Percentiles rank a stretch among this genome's conserved stretches.
Conservation (phyloP, 2,113 vertebrate genomes). For the Caranx ignobilis region DNA sequence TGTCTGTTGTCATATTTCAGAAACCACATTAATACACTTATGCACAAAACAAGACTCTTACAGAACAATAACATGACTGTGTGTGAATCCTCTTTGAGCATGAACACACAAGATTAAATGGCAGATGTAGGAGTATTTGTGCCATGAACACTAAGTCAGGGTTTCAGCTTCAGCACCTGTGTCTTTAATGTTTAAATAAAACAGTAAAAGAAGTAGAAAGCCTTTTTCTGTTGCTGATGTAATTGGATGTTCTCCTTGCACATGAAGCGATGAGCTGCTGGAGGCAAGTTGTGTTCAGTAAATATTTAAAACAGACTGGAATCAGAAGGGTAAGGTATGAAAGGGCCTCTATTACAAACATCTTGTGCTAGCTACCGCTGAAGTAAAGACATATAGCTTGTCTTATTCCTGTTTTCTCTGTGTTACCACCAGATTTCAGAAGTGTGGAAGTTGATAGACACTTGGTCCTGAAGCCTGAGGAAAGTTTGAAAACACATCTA, state of each 20-base stretch:
- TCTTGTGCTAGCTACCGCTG: not conserved
- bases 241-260: not conserved
- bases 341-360: not conserved
- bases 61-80: not conserved
- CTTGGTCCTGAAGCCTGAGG: not conserved
- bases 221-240: not conserved
- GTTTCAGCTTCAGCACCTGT: not conserved
- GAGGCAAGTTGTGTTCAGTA: not conserved
- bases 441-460: not conserved
- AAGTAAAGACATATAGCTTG: not conserved
- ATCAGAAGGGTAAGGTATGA: not conserved
- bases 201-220: not conserved
- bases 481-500: not conserved
- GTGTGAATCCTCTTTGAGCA: not conserved
- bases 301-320: slow-evolving; percentile 11
- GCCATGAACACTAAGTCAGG: not conserved
- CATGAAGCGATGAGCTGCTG: not conserved
- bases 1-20: slow-evolving; percentile 9
- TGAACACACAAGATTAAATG: not conserved
- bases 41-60: slow-evolving; percentile 7
- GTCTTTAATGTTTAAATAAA: not conserved
- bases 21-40: slow-evolving; percentile 3
- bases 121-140: not conserved
- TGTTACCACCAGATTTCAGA: not conserved
- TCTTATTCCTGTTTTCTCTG: too few species aligned